Conservation (phyloP, 2,797 vertebrate species). For the Hippoglossus hippoglossus region DNA sequence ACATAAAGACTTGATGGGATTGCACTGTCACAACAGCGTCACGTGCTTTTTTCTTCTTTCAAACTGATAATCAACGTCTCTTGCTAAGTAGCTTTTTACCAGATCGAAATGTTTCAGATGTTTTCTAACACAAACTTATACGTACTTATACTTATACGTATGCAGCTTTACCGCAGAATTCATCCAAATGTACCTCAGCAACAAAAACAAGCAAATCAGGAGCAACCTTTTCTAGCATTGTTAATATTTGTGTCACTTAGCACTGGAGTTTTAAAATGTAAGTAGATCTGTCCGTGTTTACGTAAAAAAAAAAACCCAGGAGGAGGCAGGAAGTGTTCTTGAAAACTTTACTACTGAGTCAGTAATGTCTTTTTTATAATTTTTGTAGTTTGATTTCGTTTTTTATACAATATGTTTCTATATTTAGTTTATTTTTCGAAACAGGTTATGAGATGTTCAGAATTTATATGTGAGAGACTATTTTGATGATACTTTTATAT, state of each 20-base stretch:
- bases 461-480: constrained; percentile 86
- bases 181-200: constrained; percentile 63
- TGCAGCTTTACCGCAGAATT: constrained; percentile 38
- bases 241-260: constrained; percentile 46
- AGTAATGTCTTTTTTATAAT: constrained; percentile 38
- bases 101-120: constrained; percentile 12
- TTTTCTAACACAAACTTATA: background rate
- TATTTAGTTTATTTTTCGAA: constrained; percentile 77
- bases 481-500: constrained; percentile 86
- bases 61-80: background rate
- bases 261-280: constrained; percentile 60
- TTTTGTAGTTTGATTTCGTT: constrained; percentile 55
- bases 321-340: constrained; percentile 28
- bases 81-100: background rate
- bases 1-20: constrained; percentile 11
- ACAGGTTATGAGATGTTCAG: constrained; percentile 71
- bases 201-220: background rate
- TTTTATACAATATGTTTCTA: constrained; percentile 72
- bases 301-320: background rate
- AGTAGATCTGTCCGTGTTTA: constrained; percentile 50
- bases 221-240: constrained; percentile 34
- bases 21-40: background rate
- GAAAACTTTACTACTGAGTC: constrained; percentile 36
- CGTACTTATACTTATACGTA: background rate
- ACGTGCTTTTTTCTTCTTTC: background rate